Evolutionary conservation across 1,140 invertebrate genomes (phyloP).

Genomic region (Melanaphis sacchari): DNA sequence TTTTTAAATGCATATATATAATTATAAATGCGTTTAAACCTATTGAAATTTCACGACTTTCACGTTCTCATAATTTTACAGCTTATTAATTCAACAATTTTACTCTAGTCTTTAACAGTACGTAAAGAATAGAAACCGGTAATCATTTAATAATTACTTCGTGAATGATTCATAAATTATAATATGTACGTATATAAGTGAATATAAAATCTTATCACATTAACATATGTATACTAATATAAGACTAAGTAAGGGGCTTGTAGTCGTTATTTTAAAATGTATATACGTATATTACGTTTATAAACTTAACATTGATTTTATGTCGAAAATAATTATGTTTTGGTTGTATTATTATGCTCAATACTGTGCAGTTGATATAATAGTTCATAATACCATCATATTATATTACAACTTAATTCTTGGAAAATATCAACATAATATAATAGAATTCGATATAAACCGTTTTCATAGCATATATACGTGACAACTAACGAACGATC

Average conservation of each 20-base stretch:
- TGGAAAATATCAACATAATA: background rate
- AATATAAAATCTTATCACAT: background rate
- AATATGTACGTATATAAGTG: background rate
- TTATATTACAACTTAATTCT: background rate
- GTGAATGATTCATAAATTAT: background rate
- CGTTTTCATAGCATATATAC: background rate
- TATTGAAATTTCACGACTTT: background rate
- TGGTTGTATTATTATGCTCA: background rate
- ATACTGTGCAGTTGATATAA: background rate
- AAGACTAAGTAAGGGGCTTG: background rate
- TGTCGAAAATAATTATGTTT: conserved; percentile 11
- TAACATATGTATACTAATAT: background rate
- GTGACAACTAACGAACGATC: background rate
- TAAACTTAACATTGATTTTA: background rate
- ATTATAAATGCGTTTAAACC: background rate
- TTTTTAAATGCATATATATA: background rate
- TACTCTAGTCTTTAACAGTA: background rate
- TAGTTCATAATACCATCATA: background rate
- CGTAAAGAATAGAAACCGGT: background rate
- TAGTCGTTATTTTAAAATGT: background rate
- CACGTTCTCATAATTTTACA: background rate
- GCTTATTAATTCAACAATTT: background rate
- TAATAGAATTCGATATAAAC: background rate
- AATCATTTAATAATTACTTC: background rate
- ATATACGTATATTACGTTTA: background rate